phyloP scores from a whole-genome alignment of 2,888 invertebrate genomes.

The Acleris emargana region DNA sequence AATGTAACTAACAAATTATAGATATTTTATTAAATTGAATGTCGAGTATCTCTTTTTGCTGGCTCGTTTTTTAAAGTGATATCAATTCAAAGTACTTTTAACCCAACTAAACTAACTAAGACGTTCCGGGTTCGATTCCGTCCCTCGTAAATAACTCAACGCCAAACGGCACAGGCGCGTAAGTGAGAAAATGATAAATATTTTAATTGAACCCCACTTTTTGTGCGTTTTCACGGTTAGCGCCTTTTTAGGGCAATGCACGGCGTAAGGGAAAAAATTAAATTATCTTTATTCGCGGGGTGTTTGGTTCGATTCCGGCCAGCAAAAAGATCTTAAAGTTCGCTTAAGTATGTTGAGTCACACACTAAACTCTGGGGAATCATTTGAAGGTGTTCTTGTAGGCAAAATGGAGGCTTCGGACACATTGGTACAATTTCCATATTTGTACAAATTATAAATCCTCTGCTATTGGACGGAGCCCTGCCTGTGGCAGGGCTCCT shows the following conservation, averaged over 20 bases:
- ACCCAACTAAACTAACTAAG: constrained; percentile 6
- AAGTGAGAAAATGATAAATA: constrained; percentile 50
- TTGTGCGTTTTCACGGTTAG: constrained; percentile 47
- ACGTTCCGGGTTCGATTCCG: constrained; percentile 33
- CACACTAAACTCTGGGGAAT: background rate
- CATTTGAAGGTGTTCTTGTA: too few relatives aligned
- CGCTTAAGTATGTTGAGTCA: background rate
- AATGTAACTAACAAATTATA: too few relatives aligned
- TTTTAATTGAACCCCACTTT: constrained; percentile 50
- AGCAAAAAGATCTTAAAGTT: background rate
- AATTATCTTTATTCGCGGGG: constrained; percentile 8
- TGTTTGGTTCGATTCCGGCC: background rate
- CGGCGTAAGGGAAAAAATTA: constrained; percentile 9
- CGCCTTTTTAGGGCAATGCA: constrained; percentile 37
- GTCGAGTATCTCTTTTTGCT: too few relatives aligned
- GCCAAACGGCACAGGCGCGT: constrained; percentile 42
- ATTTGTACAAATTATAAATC: too few relatives aligned
- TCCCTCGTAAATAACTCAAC: constrained; percentile 42
- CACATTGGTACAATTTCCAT: too few relatives aligned
- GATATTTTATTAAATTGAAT: too few relatives aligned
- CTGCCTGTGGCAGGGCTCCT: too few relatives aligned
- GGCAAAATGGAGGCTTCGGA: too few relatives aligned
- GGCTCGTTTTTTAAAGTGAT: too few relatives aligned
- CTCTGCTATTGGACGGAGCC: too few relatives aligned
- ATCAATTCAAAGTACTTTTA: background rate